Evolutionary conservation across 2,888 invertebrate species (phyloP).

Genomic region (Bombyx huttoni): DNA sequence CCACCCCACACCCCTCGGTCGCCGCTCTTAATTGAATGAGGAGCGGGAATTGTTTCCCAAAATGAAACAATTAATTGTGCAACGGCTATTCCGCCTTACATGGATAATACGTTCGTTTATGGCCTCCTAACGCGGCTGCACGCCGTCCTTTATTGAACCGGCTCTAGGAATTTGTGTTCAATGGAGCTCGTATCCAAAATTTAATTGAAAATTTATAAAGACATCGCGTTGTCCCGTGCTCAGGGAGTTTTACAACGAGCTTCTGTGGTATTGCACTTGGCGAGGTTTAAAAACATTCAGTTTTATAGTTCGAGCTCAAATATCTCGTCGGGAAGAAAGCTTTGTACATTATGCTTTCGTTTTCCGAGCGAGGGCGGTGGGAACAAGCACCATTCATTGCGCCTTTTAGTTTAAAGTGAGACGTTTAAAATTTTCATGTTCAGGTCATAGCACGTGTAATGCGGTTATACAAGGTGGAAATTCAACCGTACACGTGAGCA

Average conservation of each 20-base stretch:
- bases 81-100: constrained; percentile 73
- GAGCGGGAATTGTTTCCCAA: constrained; percentile 74
- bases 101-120: constrained; percentile 73
- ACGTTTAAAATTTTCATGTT: constrained; percentile 67
- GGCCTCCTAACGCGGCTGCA: constrained; percentile 72
- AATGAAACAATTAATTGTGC: constrained; percentile 74
- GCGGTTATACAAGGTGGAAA: constrained; percentile 50
- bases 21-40: constrained; percentile 74
- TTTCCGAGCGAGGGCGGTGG: constrained; percentile 18
- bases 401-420: constrained; percentile 47
- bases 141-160: constrained; percentile 69
- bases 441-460: constrained; percentile 63
- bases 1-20: constrained; percentile 45
- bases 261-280: constrained; percentile 37
- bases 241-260: constrained; percentile 45
- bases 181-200: constrained; percentile 68
- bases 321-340: constrained; percentile 25
- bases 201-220: constrained; percentile 54
- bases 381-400: constrained; percentile 19
- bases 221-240: constrained; percentile 1
- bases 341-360: constrained; percentile 20
- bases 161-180: constrained; percentile 71
- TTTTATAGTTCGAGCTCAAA: constrained; percentile 30
- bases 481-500: constrained; percentile 51
- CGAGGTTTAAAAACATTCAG: constrained; percentile 39